Evolutionary conservation across 2,113 vertebrate genomes (phyloP).

Genomic region (Lycocorax pyrrhopterus): DNA sequence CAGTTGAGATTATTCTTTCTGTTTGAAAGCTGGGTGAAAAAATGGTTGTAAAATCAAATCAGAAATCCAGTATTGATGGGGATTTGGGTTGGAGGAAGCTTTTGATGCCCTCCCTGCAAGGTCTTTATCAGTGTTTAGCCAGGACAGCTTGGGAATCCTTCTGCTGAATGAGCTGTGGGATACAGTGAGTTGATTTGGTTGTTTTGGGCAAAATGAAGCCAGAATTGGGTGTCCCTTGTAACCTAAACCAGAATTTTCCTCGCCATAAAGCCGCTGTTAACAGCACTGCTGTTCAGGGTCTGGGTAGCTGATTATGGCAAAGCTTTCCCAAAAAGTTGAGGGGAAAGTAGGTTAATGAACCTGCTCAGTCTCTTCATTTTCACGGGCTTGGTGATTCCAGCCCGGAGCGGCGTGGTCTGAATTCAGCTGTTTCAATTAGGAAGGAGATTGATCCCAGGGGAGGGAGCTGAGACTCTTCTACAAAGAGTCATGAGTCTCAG

Average conservation of each 20-base stretch:
- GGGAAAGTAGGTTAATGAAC: not conserved
- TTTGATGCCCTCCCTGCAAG: not conserved
- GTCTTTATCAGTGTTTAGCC: not conserved
- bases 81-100: not conserved
- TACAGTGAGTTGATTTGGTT: not conserved
- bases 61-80: not conserved
- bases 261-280: not conserved
- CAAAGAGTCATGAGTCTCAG: not conserved
- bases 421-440: not conserved
- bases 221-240: not conserved
- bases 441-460: not conserved
- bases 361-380: not conserved
- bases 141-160: not conserved
- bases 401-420: not conserved
- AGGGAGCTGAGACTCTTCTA: not conserved
- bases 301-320: not conserved
- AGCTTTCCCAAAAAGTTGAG: not conserved
- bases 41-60: not conserved
- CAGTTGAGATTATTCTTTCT: not conserved
- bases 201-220: not conserved
- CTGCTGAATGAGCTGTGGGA: not conserved
- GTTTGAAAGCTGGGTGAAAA: not conserved
- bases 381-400: not conserved
- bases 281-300: not conserved
- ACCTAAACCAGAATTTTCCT: not conserved